Conservation (phyloP, 1,140 invertebrate genomes). For the Asbolus verrucosus region DNA sequence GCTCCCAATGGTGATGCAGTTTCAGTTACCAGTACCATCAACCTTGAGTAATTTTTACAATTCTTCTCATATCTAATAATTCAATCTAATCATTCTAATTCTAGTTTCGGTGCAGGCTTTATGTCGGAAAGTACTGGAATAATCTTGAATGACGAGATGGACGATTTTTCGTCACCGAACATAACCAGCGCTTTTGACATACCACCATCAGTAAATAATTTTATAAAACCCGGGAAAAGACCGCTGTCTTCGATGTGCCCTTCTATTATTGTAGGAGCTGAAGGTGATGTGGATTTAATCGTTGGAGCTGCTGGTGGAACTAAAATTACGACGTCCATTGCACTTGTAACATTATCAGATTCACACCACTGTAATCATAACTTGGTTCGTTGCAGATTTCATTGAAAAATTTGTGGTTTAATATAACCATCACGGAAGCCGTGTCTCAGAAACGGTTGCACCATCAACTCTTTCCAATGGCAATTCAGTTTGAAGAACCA, state of each 20-base stretch:
- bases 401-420: conserved; percentile 57
- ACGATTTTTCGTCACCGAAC: conserved; percentile 91
- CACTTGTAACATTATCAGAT: conserved; percentile 72
- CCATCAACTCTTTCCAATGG: conserved; percentile 79
- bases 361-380: neutral
- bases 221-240: conserved; percentile 81
- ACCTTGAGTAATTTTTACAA: conserved; percentile 92
- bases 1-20: conserved; percentile 92
- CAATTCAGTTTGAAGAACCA: conserved; percentile 71
- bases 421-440: conserved; percentile 53
- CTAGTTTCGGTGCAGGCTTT: conserved; percentile 81
- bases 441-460: conserved; percentile 56
- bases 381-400: conserved; percentile 64
- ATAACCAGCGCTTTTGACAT: conserved; percentile 84
- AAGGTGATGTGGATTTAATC: conserved; percentile 76
- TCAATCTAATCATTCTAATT: conserved; percentile 53
- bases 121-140: conserved; percentile 86
- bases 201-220: conserved; percentile 85
- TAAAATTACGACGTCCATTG: conserved; percentile 84
- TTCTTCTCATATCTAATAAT: conserved; percentile 64
- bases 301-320: conserved; percentile 91
- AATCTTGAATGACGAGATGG: conserved; percentile 95
- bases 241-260: conserved; percentile 94
- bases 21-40: conserved; percentile 92
- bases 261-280: conserved; percentile 77